These are phyloP conservation scores for Leucoraja ocellata DNA, from an alignment of 2,797 vertebrate genomes.

Conservation along the genomic window DNA sequence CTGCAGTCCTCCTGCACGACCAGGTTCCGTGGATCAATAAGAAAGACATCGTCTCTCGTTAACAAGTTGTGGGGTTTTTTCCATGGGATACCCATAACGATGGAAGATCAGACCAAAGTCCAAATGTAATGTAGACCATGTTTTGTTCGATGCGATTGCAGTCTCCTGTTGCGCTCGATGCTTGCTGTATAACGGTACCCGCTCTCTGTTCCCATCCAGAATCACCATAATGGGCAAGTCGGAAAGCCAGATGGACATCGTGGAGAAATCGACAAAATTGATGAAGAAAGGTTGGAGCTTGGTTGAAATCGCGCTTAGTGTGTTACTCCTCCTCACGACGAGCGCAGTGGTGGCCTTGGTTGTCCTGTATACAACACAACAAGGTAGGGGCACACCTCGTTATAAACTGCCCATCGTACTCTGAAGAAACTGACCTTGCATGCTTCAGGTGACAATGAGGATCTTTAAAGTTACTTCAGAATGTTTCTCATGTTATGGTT, in stretches of 20 bases:
- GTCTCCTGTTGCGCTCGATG: neutral
- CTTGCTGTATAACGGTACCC: neutral
- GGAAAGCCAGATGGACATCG: slow-evolving; percentile 83
- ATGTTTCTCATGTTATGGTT: neutral
- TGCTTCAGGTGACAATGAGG: neutral
- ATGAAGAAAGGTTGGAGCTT: slow-evolving; percentile 67
- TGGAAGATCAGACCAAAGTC: slow-evolving; percentile 20
- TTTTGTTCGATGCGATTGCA: neutral
- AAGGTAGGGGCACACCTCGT: slow-evolving; percentile 68
- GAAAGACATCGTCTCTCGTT: neutral
- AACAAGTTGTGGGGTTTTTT: neutral
- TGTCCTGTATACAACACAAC: slow-evolving; percentile 74
- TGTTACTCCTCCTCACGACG: slow-evolving; percentile 75
- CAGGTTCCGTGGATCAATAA: neutral
- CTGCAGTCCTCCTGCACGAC: neutral
- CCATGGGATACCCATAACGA: neutral
- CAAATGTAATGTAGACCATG: neutral
- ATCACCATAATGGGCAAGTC: slow-evolving; percentile 81
- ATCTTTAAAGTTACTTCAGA: neutral
- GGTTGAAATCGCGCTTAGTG: slow-evolving; percentile 67
- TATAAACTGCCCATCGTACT: neutral
- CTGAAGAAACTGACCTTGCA: neutral
- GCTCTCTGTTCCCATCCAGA: slow-evolving; percentile 50
- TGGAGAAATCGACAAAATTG: slow-evolving; percentile 74
- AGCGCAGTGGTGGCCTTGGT: slow-evolving; percentile 73